Evolutionary conservation across 2,113 vertebrate genomes (phyloP).

Genomic region (Pelobates fuscus): DNA sequence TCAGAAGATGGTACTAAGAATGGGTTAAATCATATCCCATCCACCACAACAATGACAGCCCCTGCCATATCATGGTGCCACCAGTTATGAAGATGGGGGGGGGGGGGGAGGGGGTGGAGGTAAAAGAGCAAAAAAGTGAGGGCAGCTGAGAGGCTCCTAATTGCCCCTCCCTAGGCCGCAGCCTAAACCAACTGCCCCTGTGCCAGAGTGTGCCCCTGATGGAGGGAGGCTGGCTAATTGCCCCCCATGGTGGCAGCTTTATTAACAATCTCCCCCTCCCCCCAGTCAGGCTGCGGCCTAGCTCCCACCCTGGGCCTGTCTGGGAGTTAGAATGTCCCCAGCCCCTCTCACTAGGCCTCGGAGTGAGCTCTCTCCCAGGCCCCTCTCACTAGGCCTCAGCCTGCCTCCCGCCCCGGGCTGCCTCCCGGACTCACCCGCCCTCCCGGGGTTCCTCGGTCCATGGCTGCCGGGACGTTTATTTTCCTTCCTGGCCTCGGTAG

Average conservation of each 20-base stretch:
- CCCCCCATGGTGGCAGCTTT: slow-evolving; percentile 13
- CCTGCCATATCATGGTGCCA: too few species aligned
- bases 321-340: neutral
- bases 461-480: slow-evolving; percentile 34
- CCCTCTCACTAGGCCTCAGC: slow-evolving; percentile 15
- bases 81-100: too few species aligned
- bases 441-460: slow-evolving; percentile 42
- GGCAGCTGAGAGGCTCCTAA: neutral
- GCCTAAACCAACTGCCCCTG: too few species aligned
- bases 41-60: too few species aligned
- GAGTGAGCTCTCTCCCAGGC: neutral
- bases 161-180: slow-evolving; percentile 32
- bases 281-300: slow-evolving; percentile 4
- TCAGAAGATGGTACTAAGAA: too few species aligned
- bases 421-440: slow-evolving; percentile 28
- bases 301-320: neutral
- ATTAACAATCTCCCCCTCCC: too few species aligned
- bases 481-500: slow-evolving; percentile 34
- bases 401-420: slow-evolving; percentile 3
- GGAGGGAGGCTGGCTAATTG: neutral
- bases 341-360: slow-evolving; percentile 4
- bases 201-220: too few species aligned
- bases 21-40: too few species aligned
- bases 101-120: neutral
- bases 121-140: neutral